Base-by-base conservation (phyloP, 1,140 invertebrate species). In the Drosophila kepulauana region DNA sequence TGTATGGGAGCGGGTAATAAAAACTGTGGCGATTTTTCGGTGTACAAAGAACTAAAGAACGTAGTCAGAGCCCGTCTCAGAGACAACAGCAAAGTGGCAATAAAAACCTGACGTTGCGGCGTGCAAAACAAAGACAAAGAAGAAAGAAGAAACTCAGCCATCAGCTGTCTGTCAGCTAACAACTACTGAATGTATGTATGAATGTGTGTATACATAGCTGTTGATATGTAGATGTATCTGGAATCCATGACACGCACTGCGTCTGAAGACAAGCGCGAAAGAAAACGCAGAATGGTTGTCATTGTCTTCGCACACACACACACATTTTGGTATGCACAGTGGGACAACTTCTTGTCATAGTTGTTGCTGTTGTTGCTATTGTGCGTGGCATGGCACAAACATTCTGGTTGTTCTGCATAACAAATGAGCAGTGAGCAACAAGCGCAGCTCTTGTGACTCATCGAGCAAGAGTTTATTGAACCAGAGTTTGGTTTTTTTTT, bases 391-490 rank as follows among this genome's bases (percentile, higher is more conserved):
- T n/a, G 41, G 41, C 41, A 43, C 41, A 43, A 43, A 13, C 41
- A 43, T 43, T 43, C 41, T 71, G 67, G 67, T 72, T 67, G 75
- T 75, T 77, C 61, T 88, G 85, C 85, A 89, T 89, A 89, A 71
- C 57, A 74, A 89, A 89, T 89, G 78, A 89, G 82, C 43, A 35
- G 49, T 4, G 35, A 25, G 33, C 15, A 54, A 54, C 51, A 54
- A 52, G 41, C 49, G 41, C 49, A 58, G 30, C 8, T 41, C 54
- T 38, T 16, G 61, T 89, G 85, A 89, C 57, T 89, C 86, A 90
- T 75, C 63, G 20, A 8, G 13, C 38, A 72, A 79, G 78, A 79
- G 85, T 89, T 89, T 84, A 68, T 70, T 90, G 85, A 90, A 90
- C 11, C 10, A 78, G 20, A 25, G 20, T 25, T 25, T 25, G 20